Base-by-base conservation (phyloP, 2,888 invertebrate species). In the Rutpela maculata region DNA sequence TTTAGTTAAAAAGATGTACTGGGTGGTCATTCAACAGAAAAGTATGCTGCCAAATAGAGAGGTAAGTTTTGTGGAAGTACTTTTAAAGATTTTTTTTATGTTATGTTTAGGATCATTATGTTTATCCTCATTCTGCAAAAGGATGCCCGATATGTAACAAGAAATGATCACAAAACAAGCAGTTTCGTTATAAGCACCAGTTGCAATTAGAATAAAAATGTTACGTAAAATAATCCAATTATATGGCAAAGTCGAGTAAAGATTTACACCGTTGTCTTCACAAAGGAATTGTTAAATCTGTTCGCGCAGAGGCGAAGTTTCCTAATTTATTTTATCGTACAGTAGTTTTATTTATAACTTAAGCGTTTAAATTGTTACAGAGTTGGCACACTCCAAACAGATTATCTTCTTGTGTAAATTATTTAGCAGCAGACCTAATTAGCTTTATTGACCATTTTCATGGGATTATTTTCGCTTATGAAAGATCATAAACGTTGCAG, bases 361-460 rank as follows among this genome's bases (percentile, higher is more conserved):
- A n/a, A 35, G 74, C 60, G 59, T 66, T 69, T 80, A 78, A 79
- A 81, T 79, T 79, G 81, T 82, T 80, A 75, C 76, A 80, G 81
- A 83, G 77, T 82, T 83, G 82, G 83, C 83, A 81, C 73, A 74
- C 82, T 76, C 75, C 76, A 75, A 71, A 77, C 76, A 79, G 79
- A 81, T 81, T 79, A 81, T 83, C 81, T 81, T 69, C 75, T 76
- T 31, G 74, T 78, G 79, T 78, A 82, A 82, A 82, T 80, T 80
- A 82, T 82, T 82, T 81, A 78, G 80, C 67, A 77, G 77, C 75
- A 71, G 75, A 74, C 74, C 80, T 83, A 84, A 84, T 84, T 84
- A 81, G 78, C 82, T 81, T 80, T 79, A 84, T 84, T 78, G 82
- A 77, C 78, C 82, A 80, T 81, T 81, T 81, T 82, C 78, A 78